phyloP scores from a whole-genome alignment of 2,113 vertebrate genomes.

The Aegithalos caudatus region DNA sequence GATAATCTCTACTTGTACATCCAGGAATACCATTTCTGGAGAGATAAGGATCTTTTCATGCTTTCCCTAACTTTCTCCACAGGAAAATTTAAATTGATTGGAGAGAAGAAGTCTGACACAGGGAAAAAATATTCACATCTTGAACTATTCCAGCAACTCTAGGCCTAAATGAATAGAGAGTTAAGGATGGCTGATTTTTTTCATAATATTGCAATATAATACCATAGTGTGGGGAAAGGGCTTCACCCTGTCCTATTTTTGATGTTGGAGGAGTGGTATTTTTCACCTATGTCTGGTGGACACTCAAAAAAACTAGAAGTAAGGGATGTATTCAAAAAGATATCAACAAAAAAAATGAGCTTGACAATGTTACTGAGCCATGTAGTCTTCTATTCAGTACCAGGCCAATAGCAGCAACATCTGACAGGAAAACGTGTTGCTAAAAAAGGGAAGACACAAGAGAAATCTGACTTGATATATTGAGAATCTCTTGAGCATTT shows the following conservation, averaged over 20 bases:
- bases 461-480: background rate
- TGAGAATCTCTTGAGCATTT: background rate
- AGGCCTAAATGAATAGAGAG: background rate
- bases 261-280: background rate
- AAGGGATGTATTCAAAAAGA: background rate
- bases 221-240: background rate
- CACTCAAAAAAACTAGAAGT: background rate
- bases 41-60: background rate
- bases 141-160: background rate
- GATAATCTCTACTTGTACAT: background rate
- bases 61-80: background rate
- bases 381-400: background rate
- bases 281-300: background rate
- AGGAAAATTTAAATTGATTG: background rate
- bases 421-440: background rate
- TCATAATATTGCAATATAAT: background rate
- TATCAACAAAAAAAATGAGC: background rate
- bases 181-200: background rate
- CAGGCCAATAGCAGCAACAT: background rate
- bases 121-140: background rate
- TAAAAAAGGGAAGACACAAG: background rate
- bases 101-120: background rate
- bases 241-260: background rate
- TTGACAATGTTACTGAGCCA: background rate
- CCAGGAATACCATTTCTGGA: background rate